Conservation (phyloP, 2,888 invertebrate genomes). For the Trichogramma evanescens region DNA sequence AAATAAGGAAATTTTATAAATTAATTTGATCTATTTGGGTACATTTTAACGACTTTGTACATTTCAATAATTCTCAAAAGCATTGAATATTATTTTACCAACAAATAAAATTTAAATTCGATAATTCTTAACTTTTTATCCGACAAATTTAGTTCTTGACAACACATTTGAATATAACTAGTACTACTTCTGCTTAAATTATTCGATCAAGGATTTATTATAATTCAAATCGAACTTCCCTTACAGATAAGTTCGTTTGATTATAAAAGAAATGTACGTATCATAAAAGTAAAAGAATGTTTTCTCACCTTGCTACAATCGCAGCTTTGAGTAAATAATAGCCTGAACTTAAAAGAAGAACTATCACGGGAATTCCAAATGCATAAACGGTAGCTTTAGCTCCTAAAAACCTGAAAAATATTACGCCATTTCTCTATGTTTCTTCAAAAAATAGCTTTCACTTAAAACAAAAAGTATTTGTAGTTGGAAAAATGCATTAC, state of each 20-base stretch:
- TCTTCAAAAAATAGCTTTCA: background rate
- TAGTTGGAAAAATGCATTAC: conserved; percentile 37
- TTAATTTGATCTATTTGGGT: background rate
- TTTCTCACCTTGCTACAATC: conserved; percentile 47
- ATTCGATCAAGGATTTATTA: no score
- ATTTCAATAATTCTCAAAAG: no score
- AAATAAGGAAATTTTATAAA: background rate
- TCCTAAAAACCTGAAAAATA: conserved; percentile 51
- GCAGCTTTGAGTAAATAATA: conserved; percentile 52
- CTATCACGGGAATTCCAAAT: conserved; percentile 51
- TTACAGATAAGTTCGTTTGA: no score
- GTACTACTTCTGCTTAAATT: no score
- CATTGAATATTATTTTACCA: no score
- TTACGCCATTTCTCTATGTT: background rate
- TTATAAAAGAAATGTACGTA: background rate
- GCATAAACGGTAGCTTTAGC: conserved; percentile 49
- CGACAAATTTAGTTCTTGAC: no score
- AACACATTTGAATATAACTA: no score
- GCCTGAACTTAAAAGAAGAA: conserved; percentile 48
- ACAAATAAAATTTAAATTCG: no score
- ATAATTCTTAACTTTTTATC: no score
- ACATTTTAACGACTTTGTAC: no score
- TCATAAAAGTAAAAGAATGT: background rate
- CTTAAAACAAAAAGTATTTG: background rate
- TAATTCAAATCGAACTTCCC: no score